Base-by-base conservation (phyloP, 2,888 invertebrate species). In the Coenonympha arcania region DNA sequence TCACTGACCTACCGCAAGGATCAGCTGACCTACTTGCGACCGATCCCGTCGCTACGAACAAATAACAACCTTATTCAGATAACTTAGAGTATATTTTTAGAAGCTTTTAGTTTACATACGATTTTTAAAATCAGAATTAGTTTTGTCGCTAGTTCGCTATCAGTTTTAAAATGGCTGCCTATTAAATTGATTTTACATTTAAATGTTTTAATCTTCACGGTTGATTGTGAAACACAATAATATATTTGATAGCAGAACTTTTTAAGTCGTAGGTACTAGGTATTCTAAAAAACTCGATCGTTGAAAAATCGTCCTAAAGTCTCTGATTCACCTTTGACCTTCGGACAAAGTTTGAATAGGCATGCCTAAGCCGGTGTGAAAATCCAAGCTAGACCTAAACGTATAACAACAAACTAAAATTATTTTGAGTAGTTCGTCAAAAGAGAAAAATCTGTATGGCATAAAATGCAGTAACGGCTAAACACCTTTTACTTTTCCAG, bases 1-100 rank as follows among this genome's bases (percentile, higher is more conserved):
- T 71, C 75, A 70, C 64, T 70, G 66, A 73, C 78, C 78, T 71
- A 62, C 64, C 67, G 58, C 78, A 74, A 77, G 75, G 76, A 69
- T 75, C 58, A 59, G 50, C 56, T 56, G 60, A 59, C 63, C 63
- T 53, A 64, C 55, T 59, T 64, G 43, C 42, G 5, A 1, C 8
- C 18, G 22, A 43, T 43, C 43, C 19, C 31, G 6, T 31, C 20
- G 20, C 9, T 0, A 3, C 43, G 18, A 5, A n/a, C n/a, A 4
- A 50, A 44, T 34, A 3, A 9, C 3, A 19, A 26, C 43, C 39
- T 34, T 57, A 53, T 0, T 0, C 1, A 1, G 0, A 13, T 0
- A 1, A 0, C 1, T 15, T 54, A 55, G 11, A 40, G 34, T 24
- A n/a, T 6, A 48, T 15, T 44, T 15, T 55, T 6, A 9, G 6